These are phyloP conservation scores for Dicranocentrus wangi DNA, from an alignment of 2,888 invertebrate species.

Conservation along the genomic window DNA sequence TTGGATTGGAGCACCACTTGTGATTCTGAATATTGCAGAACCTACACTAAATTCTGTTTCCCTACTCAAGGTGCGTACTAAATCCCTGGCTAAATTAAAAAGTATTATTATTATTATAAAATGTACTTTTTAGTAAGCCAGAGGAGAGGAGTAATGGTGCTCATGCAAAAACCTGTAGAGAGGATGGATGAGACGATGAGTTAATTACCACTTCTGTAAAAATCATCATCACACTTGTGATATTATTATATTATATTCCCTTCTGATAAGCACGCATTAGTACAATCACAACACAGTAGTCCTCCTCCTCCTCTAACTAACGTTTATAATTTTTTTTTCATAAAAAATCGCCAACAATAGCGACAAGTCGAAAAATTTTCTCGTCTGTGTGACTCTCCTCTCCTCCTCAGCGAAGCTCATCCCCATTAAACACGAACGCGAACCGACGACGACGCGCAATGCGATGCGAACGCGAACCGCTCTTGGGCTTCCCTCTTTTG, in stretches of 20 bases:
- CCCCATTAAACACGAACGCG: slow-evolving; percentile 57
- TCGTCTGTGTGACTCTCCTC: slow-evolving; percentile 54
- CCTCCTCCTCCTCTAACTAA: too few relatives aligned
- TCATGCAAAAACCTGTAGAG: slow-evolving; percentile 41
- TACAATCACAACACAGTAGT: slow-evolving; percentile 59
- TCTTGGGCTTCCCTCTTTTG: too few relatives aligned
- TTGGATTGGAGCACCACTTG: background rate
- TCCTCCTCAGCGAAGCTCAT: slow-evolving; percentile 38
- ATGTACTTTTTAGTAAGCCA: too few relatives aligned
- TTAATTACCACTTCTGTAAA: slow-evolving; percentile 62
- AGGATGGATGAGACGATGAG: slow-evolving; percentile 60
- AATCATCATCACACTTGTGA: slow-evolving; percentile 54
- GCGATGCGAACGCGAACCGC: too few relatives aligned
- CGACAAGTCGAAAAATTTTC: slow-evolving; percentile 58
- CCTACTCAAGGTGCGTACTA: background rate
- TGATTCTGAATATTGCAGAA: slow-evolving; percentile 54
- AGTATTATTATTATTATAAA: too few relatives aligned
- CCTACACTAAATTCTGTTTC: slow-evolving; percentile 43
- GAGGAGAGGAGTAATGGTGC: slow-evolving; percentile 12
- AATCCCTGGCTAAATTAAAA: background rate
- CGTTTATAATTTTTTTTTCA: too few relatives aligned
- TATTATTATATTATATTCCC: too few relatives aligned
- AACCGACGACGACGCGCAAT: too few relatives aligned
- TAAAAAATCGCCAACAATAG: slow-evolving; percentile 62
- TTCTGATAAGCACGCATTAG: slow-evolving; percentile 61